Base-by-base conservation (phyloP, 2,113 vertebrate genomes). In the Nothocercus nigrocapillus region DNA sequence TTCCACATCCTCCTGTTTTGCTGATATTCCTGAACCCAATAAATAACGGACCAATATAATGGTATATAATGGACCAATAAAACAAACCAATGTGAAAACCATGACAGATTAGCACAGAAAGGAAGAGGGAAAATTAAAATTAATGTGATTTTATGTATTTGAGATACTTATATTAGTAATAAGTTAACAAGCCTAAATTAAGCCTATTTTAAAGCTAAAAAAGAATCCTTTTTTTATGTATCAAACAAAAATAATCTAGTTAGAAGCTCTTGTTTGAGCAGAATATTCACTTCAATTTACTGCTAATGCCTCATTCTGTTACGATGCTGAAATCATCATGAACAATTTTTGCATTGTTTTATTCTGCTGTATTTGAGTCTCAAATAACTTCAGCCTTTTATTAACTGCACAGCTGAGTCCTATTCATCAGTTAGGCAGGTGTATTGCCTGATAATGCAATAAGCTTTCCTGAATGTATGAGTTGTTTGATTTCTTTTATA, bases 371-470 rank as follows among this genome's bases (percentile, higher is more conserved):
- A 86, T 93, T 97, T 96, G 89, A 91, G 61, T 28, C 83, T 94
- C 93, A 97, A 98, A 97, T 97, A 98, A 98, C 96, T 97, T 85
- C 63, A 34, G 88, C 27, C 74, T 97, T 97, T 97, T 98, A 98
- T 98, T 98, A 98, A 97, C 97, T 97, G 91, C 89, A 96, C 97
- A 96, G 94, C 87, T 94, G 97, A 98, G 94, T 96, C 96, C 97
- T 98, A 98, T 98, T 98, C 97, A 98, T 98, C 97, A 98, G 98
- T 92, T 89, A 96, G 97, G 97, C 97, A 97, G 96, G 96, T 97
- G 97, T 96, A 98, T 97, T 97, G 95, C 97, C 94, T 97, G 96
- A 97, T 98, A 98, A 98, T 97, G 96, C 95, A 98, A 97, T 97
- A 97, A 97, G 97, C 94, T 97, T 91, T 95, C 79, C 93, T 96